These are phyloP conservation scores for Tupaia tana DNA, from an alignment of 2,113 vertebrate genomes.

Conservation along the genomic window DNA sequence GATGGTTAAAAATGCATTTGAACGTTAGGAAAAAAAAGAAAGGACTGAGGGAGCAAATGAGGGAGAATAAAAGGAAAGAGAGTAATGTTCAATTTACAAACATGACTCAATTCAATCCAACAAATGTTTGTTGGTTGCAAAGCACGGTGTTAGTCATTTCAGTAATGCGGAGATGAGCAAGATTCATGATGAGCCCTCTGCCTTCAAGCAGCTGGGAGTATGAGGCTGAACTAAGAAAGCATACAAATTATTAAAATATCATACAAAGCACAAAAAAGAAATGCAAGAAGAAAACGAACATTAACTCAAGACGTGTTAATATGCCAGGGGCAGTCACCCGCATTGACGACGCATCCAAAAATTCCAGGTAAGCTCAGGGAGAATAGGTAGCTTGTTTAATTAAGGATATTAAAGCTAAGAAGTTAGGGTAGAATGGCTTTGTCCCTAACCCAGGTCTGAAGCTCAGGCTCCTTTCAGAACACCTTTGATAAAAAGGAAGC, in stretches of 20 bases:
- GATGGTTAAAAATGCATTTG: neutral
- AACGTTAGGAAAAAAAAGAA: neutral
- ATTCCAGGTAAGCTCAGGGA: slow-evolving; percentile 14
- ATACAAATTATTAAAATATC: slow-evolving; percentile 13
- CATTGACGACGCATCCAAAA: slow-evolving; percentile 17
- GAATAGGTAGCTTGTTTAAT: neutral
- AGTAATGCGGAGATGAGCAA: neutral
- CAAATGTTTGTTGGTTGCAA: neutral
- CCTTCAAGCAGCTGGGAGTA: neutral
- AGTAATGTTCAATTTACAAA: neutral
- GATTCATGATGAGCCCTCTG: neutral
- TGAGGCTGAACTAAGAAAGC: neutral
- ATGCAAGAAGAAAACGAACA: neutral
- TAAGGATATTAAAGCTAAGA: slow-evolving; percentile 6
- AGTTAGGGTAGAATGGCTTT: neutral
- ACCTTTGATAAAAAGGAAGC: neutral
- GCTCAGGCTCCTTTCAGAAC: neutral
- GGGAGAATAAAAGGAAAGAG: neutral
- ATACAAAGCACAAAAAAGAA: neutral
- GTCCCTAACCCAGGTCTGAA: neutral
- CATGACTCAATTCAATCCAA: neutral
- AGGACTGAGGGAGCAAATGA: neutral
- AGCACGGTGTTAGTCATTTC: neutral
- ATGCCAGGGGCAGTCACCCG: neutral
- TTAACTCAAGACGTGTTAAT: neutral